A percentile compares a stretch with the other conserved stretches of the same genome.
These are phyloP conservation scores for Drosophila phalerata DNA, from an alignment of 2,888 invertebrate species.

Conservation along the genomic window DNA sequence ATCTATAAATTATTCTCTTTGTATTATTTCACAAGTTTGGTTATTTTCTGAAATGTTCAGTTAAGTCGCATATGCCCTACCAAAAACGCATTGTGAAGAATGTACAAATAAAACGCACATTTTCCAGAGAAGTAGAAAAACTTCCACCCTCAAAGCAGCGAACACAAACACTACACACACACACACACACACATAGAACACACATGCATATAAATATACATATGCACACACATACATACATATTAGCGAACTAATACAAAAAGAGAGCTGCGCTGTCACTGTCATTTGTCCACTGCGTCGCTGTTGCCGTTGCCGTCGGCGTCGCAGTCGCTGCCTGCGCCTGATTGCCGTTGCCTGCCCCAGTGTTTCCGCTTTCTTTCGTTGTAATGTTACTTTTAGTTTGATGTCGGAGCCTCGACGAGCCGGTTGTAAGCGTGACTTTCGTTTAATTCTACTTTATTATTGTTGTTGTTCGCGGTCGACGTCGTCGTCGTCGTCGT, in stretches of 20 bases:
- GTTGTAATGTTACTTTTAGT: constrained; percentile 82
- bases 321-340: constrained; percentile 66
- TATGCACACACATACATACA: constrained; percentile 42
- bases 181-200: constrained; percentile 34
- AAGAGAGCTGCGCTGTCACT: constrained; percentile 71
- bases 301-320: constrained; percentile 50
- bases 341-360: constrained; percentile 73
- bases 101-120: constrained; percentile 79
- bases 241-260: constrained; percentile 70
- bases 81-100: constrained; percentile 65
- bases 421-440: constrained; percentile 81
- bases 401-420: constrained; percentile 79
- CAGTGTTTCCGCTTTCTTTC: constrained; percentile 82
- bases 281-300: constrained; percentile 75
- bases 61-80: constrained; percentile 57
- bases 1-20: neutral
- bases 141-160: constrained; percentile 78
- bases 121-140: constrained; percentile 81
- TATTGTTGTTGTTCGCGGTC: constrained; percentile 63
- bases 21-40: neutral
- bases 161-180: constrained; percentile 48
- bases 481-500: constrained; percentile 19
- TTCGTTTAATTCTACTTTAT: constrained; percentile 77
- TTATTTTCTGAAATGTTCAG: neutral
- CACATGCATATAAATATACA: constrained; percentile 38